Evolutionary conservation across 2,113 vertebrate genomes (phyloP), one percentile per base, ranked within the genome.

Genomic region (Sturnus vulgaris): DNA sequence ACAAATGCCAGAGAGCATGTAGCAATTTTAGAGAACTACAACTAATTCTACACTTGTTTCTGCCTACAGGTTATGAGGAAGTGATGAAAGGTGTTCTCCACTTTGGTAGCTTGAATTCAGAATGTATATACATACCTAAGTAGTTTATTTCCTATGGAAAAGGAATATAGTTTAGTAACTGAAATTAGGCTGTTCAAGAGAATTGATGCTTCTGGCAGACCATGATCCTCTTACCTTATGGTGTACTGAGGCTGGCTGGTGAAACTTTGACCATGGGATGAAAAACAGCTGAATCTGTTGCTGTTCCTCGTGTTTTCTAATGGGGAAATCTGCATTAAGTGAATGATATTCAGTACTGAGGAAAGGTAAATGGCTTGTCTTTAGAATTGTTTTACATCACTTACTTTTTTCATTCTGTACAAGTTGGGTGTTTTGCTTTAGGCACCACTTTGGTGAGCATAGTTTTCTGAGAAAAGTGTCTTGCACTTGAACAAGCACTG

Each of bases 31-130:
- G 28, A 61, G 49, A 88, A 76, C 49, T 85, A 23, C 46, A 88
- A 83, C 71, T 42, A 73, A 27, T 91, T 77, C 69, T 81, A 37
- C 0, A 1, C 59, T 85, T 91, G 27, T 5, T 87, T 94, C 90
- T 93, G 40, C 46, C 47, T 92, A 35, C 42, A 85, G n/a, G 24
- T 68, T 91, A 85, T 90, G 68, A 94, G 40, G 59, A 93, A 64
- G 90, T 85, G 85, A 57, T 93, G 82, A 95, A 82, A 93, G 65
- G 69, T 91, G 31, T 78, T 91, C 78, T 71, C 7, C 87, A 16
- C 65, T 82, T 88, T 56, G 60, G 40, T 80, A 82, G 44, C 24
- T 79, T 90, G 57, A 82, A 47, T 88, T 90, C 30, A 65, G 66
- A 79, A 42, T 79, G n/a, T 39, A 42, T 25, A 33, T 69, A 61